phyloP scores from a whole-genome alignment of 2,797 vertebrate species.

The Liasis olivaceus region DNA sequence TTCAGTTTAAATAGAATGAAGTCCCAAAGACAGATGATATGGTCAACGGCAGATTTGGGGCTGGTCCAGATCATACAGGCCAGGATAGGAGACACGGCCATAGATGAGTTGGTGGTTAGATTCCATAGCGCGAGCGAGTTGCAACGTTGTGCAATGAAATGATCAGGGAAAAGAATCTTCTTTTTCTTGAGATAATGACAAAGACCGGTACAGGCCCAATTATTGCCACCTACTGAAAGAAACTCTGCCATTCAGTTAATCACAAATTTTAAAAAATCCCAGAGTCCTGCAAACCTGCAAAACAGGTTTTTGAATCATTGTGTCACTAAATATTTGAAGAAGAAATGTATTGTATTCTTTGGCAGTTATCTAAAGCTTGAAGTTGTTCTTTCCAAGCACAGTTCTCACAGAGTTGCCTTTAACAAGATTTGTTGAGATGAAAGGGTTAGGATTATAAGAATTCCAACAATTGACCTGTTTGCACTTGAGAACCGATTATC shows the following conservation, averaged over 20 bases:
- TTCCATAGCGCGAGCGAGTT: not conserved
- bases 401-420: not conserved
- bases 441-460: not conserved
- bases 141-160: not conserved
- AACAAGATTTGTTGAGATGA: not conserved
- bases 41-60: not conserved
- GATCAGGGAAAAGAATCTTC: not conserved
- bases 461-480: not conserved
- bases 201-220: not conserved
- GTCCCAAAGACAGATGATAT: not conserved
- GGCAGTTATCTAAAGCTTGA: not conserved
- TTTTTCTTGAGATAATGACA: not conserved
- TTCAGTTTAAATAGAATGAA: too few relatives aligned
- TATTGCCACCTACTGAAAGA: not conserved
- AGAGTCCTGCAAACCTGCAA: not conserved
- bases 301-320: not conserved
- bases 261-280: not conserved
- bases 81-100: not conserved
- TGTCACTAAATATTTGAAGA: not conserved
- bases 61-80: not conserved
- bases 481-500: not conserved
- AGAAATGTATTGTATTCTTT: not conserved
- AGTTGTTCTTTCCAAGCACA: not conserved
- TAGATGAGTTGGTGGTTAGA: not conserved
- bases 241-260: not conserved